Conservation (phyloP, 2,888 invertebrate species). For the Chaetogeoica ovagalla region DNA sequence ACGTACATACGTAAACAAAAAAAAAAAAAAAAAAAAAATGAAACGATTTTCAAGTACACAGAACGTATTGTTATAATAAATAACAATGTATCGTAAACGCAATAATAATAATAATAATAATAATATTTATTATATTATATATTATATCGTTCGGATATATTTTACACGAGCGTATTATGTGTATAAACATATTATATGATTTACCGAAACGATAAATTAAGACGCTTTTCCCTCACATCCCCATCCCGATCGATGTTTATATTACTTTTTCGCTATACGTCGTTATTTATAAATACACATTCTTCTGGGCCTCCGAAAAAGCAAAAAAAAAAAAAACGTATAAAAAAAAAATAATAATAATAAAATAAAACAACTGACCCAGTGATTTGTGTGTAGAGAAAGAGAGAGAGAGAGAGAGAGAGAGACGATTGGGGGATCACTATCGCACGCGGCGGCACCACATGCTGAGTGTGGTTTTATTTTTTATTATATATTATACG, state of each 20-base stretch:
- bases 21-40: too few species aligned
- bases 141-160: too few species aligned
- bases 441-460: constrained; percentile 30
- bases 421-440: constrained; percentile 33
- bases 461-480: constrained; percentile 37
- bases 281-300: constrained; percentile 5
- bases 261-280: background rate
- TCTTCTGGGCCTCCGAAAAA: background rate
- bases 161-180: too few species aligned
- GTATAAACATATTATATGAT: too few species aligned
- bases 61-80: too few species aligned
- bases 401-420: constrained; percentile 1
- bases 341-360: background rate
- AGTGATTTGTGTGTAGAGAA: constrained; percentile 23
- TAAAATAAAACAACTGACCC: constrained; percentile 30
- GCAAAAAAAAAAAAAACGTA: background rate
- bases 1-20: too few species aligned
- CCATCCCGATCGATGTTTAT: constrained; percentile 16
- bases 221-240: background rate
- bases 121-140: too few species aligned
- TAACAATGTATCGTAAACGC: too few species aligned
- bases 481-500: background rate
- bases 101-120: too few species aligned
- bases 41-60: too few species aligned
- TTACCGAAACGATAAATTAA: background rate